Evolutionary conservation across 1,140 invertebrate genomes (phyloP).

Genomic region (Cepaea nemoralis): DNA sequence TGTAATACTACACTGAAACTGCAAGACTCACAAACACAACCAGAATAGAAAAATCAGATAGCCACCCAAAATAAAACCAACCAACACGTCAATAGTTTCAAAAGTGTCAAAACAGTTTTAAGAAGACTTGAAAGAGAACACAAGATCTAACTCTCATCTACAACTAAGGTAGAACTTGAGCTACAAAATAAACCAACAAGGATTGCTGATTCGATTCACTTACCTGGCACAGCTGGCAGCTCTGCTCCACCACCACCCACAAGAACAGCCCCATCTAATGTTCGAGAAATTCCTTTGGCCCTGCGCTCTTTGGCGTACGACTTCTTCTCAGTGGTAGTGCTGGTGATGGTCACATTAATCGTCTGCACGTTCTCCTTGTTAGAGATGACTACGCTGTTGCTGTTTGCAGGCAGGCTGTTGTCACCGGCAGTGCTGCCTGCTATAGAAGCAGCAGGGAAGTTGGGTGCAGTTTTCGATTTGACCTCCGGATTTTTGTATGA

Average conservation of each 20-base stretch:
- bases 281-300: slow-evolving; percentile 39
- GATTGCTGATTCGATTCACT: no score
- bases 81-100: no score
- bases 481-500: slow-evolving; percentile 25
- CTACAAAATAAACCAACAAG: no score
- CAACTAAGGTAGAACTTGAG: no score
- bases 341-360: slow-evolving; percentile 53
- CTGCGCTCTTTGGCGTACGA: slow-evolving; percentile 50
- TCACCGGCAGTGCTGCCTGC: slow-evolving; percentile 9
- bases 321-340: slow-evolving; percentile 53
- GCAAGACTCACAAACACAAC: no score
- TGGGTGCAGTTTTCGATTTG: neutral
- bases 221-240: neutral
- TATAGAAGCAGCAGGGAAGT: neutral
- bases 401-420: slow-evolving; percentile 13
- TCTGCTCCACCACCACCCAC: neutral
- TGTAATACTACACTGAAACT: no score
- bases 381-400: slow-evolving; percentile 49
- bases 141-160: no score
- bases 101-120: no score
- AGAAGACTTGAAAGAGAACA: no score
- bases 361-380: slow-evolving; percentile 52
- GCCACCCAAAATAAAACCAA: no score
- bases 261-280: neutral
- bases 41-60: no score